Conservation (phyloP, 2,888 invertebrate genomes). For the Drosophila pegasa region DNA sequence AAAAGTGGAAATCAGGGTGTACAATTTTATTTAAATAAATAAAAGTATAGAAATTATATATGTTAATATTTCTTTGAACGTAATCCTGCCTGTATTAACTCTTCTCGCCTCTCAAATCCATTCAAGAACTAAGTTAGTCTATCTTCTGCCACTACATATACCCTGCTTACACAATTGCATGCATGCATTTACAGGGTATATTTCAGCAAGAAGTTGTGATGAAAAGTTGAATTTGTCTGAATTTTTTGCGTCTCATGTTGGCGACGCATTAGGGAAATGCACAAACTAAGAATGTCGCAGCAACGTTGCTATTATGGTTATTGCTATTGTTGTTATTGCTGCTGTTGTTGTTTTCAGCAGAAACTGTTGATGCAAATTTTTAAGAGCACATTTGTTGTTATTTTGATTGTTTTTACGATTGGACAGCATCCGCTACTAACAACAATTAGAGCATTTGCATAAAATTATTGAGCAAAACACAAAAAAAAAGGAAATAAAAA, state of each 20-base stretch:
- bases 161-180: background rate
- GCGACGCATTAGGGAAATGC: conserved; percentile 69
- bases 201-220: background rate
- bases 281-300: conserved; percentile 22
- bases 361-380: conserved; percentile 72
- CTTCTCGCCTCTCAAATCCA: no score
- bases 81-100: no score
- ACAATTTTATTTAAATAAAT: no score
- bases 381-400: conserved; percentile 42
- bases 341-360: conserved; percentile 21
- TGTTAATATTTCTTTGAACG: no score
- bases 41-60: no score
- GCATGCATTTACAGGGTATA: conserved; percentile 27
- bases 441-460: conserved; percentile 58
- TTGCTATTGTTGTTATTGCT: conserved; percentile 35
- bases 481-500: conserved; percentile 20
- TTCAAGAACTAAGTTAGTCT: no score
- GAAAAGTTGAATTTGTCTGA: conserved; percentile 13
- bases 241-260: conserved; percentile 43
- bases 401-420: conserved; percentile 68
- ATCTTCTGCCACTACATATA: no score
- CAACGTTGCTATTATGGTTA: conserved; percentile 20
- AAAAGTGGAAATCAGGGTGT: no score
- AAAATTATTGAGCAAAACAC: conserved; percentile 41
- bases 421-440: conserved; percentile 51